These are phyloP conservation scores for Thalpophila matura DNA, from an alignment of 2,888 invertebrate species.

Conservation along the genomic window DNA sequence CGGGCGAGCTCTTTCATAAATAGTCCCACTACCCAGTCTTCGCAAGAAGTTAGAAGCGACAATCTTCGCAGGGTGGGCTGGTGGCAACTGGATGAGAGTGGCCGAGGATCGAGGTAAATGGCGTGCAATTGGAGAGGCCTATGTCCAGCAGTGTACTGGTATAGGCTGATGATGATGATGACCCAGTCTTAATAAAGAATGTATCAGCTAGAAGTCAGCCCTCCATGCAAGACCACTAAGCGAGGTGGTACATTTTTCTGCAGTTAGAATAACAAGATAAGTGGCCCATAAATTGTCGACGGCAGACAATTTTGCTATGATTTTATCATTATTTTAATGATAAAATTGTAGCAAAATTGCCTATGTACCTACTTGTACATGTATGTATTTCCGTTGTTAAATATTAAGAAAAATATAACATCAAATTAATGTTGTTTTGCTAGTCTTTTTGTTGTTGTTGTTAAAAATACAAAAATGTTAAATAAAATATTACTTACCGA, in stretches of 20 bases:
- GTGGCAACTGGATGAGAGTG: too few species aligned
- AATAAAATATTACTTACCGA: too few species aligned
- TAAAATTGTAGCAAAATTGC: conserved; percentile 47
- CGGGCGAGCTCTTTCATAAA: too few species aligned
- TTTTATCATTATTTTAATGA: conserved; percentile 61
- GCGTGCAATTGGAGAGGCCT: too few species aligned
- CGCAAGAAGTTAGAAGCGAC: too few species aligned
- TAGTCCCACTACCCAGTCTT: too few species aligned
- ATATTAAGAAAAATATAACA: conserved; percentile 10
- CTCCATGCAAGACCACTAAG: conserved; percentile 15
- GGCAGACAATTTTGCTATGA: conserved; percentile 39
- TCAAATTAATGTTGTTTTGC: conserved; percentile 22
- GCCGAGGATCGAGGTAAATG: too few species aligned
- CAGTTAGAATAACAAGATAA: conserved; percentile 50
- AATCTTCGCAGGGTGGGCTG: too few species aligned
- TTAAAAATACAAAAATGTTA: too few species aligned
- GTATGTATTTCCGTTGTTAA: conserved; percentile 21
- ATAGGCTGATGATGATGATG: too few species aligned
- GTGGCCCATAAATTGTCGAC: conserved; percentile 48
- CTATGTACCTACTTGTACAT: conserved; percentile 6
- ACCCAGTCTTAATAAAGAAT: neutral
- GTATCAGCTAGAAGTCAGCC: neutral
- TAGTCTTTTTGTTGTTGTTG: too few species aligned
- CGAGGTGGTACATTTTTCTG: conserved; percentile 38
- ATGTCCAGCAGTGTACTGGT: too few species aligned